Evolutionary conservation across 2,113 vertebrate genomes (phyloP).

Genomic region (Periophthalmus modestus): DNA sequence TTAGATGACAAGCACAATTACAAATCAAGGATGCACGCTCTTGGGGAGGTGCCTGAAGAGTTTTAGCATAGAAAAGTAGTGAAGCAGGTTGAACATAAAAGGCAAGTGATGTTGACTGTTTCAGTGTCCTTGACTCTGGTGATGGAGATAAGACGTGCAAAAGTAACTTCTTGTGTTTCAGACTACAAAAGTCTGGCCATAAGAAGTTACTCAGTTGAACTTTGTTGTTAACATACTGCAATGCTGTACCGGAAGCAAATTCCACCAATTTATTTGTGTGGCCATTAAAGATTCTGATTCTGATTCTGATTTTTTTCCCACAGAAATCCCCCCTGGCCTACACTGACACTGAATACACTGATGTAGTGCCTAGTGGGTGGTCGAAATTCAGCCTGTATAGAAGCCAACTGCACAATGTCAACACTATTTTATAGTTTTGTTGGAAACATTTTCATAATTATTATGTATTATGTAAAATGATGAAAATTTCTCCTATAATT

Average conservation of each 20-base stretch:
- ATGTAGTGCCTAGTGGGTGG: too few relatives aligned
- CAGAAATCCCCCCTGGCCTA: not conserved
- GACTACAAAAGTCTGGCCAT: not conserved
- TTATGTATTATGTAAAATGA: too few relatives aligned
- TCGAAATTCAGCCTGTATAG: not conserved
- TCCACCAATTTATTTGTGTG: too few relatives aligned
- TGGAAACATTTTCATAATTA: too few relatives aligned
- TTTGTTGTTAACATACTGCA: not conserved
- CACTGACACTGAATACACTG: not conserved
- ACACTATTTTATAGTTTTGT: too few relatives aligned
- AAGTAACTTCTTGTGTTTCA: not conserved
- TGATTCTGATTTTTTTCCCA: not conserved
- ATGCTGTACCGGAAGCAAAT: too few relatives aligned
- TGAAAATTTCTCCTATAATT: not conserved
- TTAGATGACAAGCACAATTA: slow-evolving; percentile 61
- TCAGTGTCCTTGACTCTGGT: slow-evolving; percentile 26
- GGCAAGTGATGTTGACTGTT: slow-evolving; percentile 37
- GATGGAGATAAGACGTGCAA: not conserved
- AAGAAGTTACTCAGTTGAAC: not conserved
- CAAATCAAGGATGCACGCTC: slow-evolving; percentile 60
- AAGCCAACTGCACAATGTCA: too few relatives aligned
- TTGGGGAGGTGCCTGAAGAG: slow-evolving; percentile 42
- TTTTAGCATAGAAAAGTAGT: slow-evolving; percentile 34
- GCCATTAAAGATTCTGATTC: too few relatives aligned
- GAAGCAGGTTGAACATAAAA: slow-evolving; percentile 37